A percentile compares a stretch with the other conserved stretches of the same genome.
Conservation (phyloP, 2,797 vertebrate genomes). For the Gadopsis bispinosus region DNA sequence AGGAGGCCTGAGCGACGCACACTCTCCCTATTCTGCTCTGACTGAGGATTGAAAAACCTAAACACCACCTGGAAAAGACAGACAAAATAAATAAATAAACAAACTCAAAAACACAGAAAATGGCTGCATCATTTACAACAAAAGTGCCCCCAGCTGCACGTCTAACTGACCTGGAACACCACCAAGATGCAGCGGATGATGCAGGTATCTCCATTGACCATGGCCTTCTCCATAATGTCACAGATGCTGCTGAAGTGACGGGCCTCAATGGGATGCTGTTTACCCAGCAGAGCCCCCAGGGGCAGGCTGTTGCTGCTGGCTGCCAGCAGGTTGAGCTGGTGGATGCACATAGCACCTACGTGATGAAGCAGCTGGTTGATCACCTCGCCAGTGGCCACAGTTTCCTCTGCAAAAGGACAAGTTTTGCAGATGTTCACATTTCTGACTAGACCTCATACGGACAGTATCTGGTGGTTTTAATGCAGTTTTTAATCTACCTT, state of each 20-base stretch:
- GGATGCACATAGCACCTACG: conserved; percentile 99
- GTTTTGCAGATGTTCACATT: neutral
- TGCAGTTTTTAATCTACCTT: conserved; percentile 84
- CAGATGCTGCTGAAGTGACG: conserved; percentile 98
- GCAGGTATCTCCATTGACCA: conserved; percentile 96
- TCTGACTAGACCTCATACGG: conserved; percentile 1
- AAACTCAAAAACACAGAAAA: conserved; percentile 8
- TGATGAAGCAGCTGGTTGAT: conserved; percentile 98
- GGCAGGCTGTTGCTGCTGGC: conserved; percentile 92
- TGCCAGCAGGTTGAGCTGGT: conserved; percentile 96
- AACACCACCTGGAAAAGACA: conserved; percentile 92
- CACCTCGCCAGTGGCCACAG: conserved; percentile 92
- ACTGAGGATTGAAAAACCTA: conserved; percentile 97
- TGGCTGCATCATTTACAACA: neutral
- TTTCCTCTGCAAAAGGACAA: conserved; percentile 87
- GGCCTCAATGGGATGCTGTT: conserved; percentile 96
- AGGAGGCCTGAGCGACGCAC: conserved; percentile 92
- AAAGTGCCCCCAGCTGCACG: neutral
- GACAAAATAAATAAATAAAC: conserved; percentile 5
- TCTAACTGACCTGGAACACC: conserved; percentile 92
- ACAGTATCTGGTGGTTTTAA: neutral
- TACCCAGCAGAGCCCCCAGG: conserved; percentile 91
- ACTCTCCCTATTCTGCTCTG: conserved; percentile 94
- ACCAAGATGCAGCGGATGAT: conserved; percentile 98
- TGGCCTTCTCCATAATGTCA: conserved; percentile 99